Conservation (phyloP, 2,113 vertebrate genomes). For the Bos javanicus region DNA sequence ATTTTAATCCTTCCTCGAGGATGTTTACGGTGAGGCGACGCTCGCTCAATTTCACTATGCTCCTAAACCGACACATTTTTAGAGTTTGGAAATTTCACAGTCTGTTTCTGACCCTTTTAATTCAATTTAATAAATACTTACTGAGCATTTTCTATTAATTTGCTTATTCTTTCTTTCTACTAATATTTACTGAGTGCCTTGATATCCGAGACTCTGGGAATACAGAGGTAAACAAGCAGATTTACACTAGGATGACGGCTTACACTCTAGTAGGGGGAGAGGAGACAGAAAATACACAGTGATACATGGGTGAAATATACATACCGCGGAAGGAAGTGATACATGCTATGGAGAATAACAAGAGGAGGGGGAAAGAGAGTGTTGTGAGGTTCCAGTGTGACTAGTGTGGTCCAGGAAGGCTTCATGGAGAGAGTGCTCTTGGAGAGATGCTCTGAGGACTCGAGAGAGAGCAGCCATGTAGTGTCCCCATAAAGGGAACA, state of each 20-base stretch:
- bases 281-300: neutral
- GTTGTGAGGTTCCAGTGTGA: neutral
- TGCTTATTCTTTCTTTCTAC: neutral
- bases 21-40: neutral
- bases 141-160: neutral
- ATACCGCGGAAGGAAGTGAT: neutral
- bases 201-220: neutral
- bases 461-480: neutral
- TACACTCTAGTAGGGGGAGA: neutral
- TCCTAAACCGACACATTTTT: neutral
- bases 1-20: neutral
- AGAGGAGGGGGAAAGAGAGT: neutral
- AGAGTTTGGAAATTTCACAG: neutral
- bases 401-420: neutral
- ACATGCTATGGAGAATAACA: neutral
- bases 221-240: constrained; percentile 2
- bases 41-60: neutral
- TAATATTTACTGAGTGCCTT: neutral
- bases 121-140: constrained; percentile 26
- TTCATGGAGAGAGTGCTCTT: neutral
- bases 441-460: neutral
- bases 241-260: neutral
- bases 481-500: neutral
- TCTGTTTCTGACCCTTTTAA: neutral
- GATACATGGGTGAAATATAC: neutral